These are phyloP conservation scores for Prunella strophiata DNA, from an alignment of 2,797 vertebrate species.

Conservation along the genomic window DNA sequence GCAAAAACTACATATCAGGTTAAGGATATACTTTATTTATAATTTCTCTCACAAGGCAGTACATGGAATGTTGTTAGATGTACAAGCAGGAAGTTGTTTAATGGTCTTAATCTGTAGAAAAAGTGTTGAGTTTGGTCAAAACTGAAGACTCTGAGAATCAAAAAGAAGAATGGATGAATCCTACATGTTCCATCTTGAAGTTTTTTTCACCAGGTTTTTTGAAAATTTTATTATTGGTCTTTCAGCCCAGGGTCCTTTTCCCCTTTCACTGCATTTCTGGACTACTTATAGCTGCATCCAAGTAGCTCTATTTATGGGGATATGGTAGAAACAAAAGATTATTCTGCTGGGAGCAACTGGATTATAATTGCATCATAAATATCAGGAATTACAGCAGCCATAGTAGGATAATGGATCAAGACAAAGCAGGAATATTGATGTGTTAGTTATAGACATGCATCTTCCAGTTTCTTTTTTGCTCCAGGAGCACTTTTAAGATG, in stretches of 20 bases:
- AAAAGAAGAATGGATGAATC: not conserved
- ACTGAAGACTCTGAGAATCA: not conserved
- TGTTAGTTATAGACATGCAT: not conserved
- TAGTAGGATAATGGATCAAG: not conserved
- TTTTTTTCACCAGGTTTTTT: not conserved
- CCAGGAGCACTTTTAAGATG: not conserved
- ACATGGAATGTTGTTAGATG: not conserved
- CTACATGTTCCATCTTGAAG: not conserved
- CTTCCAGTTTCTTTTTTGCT: not conserved
- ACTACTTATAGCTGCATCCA: not conserved
- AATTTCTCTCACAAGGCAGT: not conserved
- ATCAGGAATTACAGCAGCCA: not conserved
- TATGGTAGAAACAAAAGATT: not conserved
- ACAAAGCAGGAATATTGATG: not conserved
- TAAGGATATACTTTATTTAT: not conserved
- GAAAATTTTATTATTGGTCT: not conserved
- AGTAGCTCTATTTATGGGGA: not conserved
- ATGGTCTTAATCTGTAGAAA: not conserved
- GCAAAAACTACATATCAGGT: not conserved
- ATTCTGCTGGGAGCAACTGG: not conserved
- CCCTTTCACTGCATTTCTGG: not conserved
- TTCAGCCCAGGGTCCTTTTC: not conserved
- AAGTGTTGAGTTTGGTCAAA: not conserved
- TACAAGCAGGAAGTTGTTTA: not conserved
- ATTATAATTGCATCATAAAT: not conserved